Percentiles rank a stretch among this genome's conserved stretches.
phyloP scores from a whole-genome alignment of 2,113 vertebrate genomes.

The Sceloporus undulatus region DNA sequence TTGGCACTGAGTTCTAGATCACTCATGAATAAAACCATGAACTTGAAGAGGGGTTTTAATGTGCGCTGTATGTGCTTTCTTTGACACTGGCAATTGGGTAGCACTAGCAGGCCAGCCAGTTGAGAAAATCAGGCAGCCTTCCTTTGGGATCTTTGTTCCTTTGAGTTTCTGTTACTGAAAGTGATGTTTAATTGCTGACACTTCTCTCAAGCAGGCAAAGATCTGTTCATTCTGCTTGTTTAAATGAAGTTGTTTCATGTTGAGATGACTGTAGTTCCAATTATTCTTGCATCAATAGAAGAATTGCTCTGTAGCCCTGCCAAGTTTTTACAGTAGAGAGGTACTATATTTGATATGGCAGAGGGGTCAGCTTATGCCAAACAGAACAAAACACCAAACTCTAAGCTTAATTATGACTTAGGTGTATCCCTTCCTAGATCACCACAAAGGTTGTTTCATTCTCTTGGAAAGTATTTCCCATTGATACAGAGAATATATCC shows the following conservation, averaged over 20 bases:
- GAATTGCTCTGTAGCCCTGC: not conserved
- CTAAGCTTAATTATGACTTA: not conserved
- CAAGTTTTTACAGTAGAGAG: not conserved
- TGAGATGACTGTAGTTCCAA: slow-evolving; percentile 3
- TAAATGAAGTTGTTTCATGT: slow-evolving; percentile 8
- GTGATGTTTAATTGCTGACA: not conserved
- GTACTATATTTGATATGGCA: not conserved
- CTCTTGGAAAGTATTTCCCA: not conserved
- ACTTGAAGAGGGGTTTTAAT: slow-evolving; percentile 4
- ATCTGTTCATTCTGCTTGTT: not conserved
- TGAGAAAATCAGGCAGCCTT: not conserved
- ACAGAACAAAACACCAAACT: too few relatives aligned
- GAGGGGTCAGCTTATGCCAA: slow-evolving; percentile 19
- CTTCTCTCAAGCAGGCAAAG: not conserved
- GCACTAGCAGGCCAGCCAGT: not conserved
- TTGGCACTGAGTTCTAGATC: not conserved
- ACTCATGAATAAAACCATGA: not conserved
- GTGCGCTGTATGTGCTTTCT: not conserved
- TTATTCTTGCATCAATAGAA: not conserved
- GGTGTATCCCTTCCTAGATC: not conserved
- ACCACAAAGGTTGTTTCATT: not conserved
- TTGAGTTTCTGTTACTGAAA: slow-evolving; percentile 1
- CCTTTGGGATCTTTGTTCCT: slow-evolving; percentile 3
- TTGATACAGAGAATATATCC: not conserved
- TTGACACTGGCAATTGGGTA: not conserved